Base-by-base conservation (phyloP, 2,113 vertebrate genomes). In the Procavia capensis region DNA sequence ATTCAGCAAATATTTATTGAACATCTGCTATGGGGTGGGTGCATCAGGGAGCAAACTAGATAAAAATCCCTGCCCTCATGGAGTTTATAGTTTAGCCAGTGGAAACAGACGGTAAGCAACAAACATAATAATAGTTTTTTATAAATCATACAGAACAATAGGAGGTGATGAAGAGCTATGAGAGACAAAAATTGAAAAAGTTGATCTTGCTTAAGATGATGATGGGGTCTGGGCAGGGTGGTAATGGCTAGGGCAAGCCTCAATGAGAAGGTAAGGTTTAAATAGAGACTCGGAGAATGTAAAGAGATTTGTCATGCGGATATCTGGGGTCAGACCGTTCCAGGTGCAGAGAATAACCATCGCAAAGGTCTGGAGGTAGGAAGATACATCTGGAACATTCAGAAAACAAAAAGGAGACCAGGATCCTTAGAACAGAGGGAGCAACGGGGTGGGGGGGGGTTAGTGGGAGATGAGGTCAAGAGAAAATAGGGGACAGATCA, bases 211-310 rank as follows among this genome's bases (percentile, higher is more conserved):
- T 92, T 45, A 81, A 9, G 41, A 24, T 90, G 16, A 70, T 85
- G 91, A 81, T 64, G 57, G 4, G 16, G 19, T 27, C 39, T 82
- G 4, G 34, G 16, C 45, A 39, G 25, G 4, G 31, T 59, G 41
- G 34, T 25, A 84, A 76, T n/a, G n/a, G 39, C 34, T 14, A 95
- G 34, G 74, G 72, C 0, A 70, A 80, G 19, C 24, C 85, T 93
- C 22, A 39, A 6, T 64, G 64, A 63, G 20, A 68, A 85, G 59
- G 41, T 39, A 29, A 75, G 24, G 50, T 82, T 80, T 90, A 25
- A 80, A 81, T 92, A 78, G 94, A 43, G 59, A 57, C 54, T 90
- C 94, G 29, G n/a, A 90, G 74, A 90, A 93, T n/a, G 54, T 43
- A 8, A 41, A 80, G 34, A 76, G 39, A 27, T 39, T 41, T 75